These are phyloP conservation scores for Podarcis siculus DNA, from an alignment of 2,797 vertebrate species.

Conservation along the genomic window DNA sequence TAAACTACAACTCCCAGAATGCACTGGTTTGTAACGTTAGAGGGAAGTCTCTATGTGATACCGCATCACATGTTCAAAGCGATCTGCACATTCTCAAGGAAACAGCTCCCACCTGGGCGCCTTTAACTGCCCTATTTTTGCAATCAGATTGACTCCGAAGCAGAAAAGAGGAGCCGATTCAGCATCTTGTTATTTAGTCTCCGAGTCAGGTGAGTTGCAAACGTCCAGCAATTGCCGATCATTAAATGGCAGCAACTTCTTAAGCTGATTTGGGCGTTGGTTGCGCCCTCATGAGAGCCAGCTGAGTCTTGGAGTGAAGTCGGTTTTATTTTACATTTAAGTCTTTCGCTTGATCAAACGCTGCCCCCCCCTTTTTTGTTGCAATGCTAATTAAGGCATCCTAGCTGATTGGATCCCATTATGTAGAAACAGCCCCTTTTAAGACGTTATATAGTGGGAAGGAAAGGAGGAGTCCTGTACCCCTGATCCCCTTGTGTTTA, in stretches of 20 bases:
- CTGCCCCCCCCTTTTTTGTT: background rate
- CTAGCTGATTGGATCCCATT: background rate
- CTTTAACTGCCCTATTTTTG: background rate
- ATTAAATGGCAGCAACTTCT: too few relatives aligned
- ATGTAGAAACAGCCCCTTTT: background rate
- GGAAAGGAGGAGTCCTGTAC: background rate
- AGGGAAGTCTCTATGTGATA: background rate
- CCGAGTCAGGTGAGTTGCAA: background rate
- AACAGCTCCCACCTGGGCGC: background rate
- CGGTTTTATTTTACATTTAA: background rate
- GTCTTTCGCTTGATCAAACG: background rate
- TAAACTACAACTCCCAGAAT: slow-evolving; percentile 34
- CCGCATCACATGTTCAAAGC: background rate
- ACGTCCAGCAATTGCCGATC: background rate
- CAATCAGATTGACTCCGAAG: background rate
- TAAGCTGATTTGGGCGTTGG: background rate
- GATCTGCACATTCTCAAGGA: background rate
- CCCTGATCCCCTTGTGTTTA: too few relatives aligned
- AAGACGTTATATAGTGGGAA: background rate
- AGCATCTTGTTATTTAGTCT: background rate
- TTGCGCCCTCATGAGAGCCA: background rate
- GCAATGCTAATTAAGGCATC: background rate
- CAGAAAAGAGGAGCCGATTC: background rate
- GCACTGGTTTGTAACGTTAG: background rate
- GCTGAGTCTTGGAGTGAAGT: background rate